Percentiles rank a stretch among this genome's conserved stretches.
These are phyloP conservation scores for Pilophorus perplexus DNA, from an alignment of 2,888 invertebrate species.

Conservation along the genomic window DNA sequence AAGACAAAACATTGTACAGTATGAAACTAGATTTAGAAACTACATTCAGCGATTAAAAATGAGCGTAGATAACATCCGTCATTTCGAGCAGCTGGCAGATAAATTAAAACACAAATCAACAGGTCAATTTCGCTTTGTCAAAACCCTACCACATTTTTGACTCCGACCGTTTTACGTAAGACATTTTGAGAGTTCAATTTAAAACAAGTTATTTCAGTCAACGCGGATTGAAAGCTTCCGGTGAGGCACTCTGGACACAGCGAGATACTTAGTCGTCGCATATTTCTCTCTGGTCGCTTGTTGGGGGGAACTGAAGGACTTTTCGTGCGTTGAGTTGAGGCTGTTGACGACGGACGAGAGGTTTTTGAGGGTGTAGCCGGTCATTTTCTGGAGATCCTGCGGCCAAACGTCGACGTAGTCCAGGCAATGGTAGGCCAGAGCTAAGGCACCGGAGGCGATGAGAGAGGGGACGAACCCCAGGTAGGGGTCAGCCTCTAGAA, in stretches of 20 bases:
- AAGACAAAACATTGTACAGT: too few relatives aligned
- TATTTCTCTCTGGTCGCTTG: constrained; percentile 90
- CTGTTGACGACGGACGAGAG: constrained; percentile 66
- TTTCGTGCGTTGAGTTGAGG: constrained; percentile 67
- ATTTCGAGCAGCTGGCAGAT: too few relatives aligned
- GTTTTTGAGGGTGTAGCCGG: constrained; percentile 67
- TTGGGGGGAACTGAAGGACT: constrained; percentile 60
- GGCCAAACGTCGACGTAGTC: constrained; percentile 65
- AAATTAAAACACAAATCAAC: too few relatives aligned
- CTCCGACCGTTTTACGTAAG: too few relatives aligned
- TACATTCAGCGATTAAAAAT: too few relatives aligned
- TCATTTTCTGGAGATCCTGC: constrained; percentile 60
- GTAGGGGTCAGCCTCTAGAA: constrained; percentile 84
- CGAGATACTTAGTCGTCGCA: constrained; percentile 56
- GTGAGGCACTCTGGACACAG: constrained; percentile 11
- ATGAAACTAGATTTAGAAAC: too few relatives aligned
- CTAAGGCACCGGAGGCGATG: constrained; percentile 76
- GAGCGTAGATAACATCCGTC: too few relatives aligned
- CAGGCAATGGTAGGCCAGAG: constrained; percentile 72
- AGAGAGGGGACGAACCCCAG: constrained; percentile 77
- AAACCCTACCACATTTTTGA: too few relatives aligned
- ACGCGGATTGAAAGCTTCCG: constrained; percentile 23
- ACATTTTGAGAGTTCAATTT: too few relatives aligned
- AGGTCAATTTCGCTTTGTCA: too few relatives aligned
- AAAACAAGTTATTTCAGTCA: too few relatives aligned